Percentiles rank a stretch among this genome's conserved stretches.
phyloP scores from a whole-genome alignment of 1,140 invertebrate genomes.

The Physella acuta region DNA sequence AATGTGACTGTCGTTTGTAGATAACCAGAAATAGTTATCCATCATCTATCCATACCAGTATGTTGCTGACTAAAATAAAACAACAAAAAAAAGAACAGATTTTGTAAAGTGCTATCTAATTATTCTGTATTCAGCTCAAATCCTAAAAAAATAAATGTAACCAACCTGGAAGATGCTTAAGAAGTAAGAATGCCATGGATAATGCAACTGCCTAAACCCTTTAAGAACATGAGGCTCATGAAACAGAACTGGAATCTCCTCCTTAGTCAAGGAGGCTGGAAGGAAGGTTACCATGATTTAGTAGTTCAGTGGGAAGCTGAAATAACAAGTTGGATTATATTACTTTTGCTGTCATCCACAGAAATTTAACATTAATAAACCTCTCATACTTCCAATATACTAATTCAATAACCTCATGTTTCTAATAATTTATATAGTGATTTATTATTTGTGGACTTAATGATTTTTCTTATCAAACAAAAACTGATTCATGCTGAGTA shows the following conservation, averaged over 20 bases:
- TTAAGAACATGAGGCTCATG: slow-evolving; percentile 56
- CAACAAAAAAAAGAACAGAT: not conserved
- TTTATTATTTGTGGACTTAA: too few relatives aligned
- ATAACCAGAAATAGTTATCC: not conserved
- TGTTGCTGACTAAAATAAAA: not conserved
- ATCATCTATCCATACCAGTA: not conserved
- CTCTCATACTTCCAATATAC: too few relatives aligned
- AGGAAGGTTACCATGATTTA: slow-evolving; percentile 1
- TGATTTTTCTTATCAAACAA: too few relatives aligned
- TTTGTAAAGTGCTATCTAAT: too few relatives aligned
- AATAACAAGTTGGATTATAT: too few relatives aligned
- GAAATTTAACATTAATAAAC: too few relatives aligned
- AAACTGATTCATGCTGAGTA: too few relatives aligned
- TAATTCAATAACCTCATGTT: too few relatives aligned
- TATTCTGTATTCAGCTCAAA: not conserved
- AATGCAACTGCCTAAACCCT: slow-evolving; percentile 54
- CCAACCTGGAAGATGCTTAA: slow-evolving; percentile 53
- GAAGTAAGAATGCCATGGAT: slow-evolving; percentile 56
- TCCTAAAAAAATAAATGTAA: not conserved
- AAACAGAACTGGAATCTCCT: slow-evolving; percentile 51
- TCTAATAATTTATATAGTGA: too few relatives aligned
- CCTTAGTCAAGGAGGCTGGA: slow-evolving; percentile 35
- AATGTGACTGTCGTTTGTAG: not conserved
- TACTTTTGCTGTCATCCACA: too few relatives aligned
- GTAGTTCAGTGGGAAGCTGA: too few relatives aligned